Percentiles rank a stretch among this genome's conserved stretches.
Evolutionary conservation across 2,113 vertebrate genomes (phyloP).

Genomic region (Microcebus jonahi): DNA sequence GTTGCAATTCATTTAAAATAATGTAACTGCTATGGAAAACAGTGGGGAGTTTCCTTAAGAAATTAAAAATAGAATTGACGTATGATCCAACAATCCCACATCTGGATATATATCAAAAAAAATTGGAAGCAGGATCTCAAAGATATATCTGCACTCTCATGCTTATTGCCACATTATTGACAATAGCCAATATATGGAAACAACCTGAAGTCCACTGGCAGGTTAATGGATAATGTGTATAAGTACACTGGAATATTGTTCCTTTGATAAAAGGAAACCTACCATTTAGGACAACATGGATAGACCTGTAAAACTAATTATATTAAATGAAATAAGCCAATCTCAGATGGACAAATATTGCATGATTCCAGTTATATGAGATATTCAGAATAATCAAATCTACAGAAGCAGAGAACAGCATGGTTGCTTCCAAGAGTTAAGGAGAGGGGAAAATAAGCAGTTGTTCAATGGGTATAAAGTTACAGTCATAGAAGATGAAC

Average conservation of each 20-base stretch:
- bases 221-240: neutral
- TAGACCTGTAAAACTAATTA: neutral
- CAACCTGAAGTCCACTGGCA: neutral
- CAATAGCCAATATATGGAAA: neutral
- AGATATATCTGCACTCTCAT: neutral
- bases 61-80: neutral
- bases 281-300: neutral
- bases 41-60: neutral
- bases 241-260: neutral
- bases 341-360: neutral
- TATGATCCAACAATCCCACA: neutral
- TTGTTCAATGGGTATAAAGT: neutral
- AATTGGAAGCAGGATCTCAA: neutral
- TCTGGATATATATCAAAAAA: neutral
- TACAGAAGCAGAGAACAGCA: neutral
- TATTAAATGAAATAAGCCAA: neutral
- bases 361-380: neutral
- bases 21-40: neutral
- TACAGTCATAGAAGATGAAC: neutral
- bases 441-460: fast-evolving
- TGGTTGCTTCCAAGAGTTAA: neutral
- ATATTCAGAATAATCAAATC: neutral
- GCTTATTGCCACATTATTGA: neutral
- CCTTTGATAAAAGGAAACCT: neutral
- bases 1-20: neutral